Evolutionary conservation across 2,888 invertebrate genomes (phyloP), one percentile per base, ranked within the genome.

Genomic region (Diachrysia chrysitis): DNA sequence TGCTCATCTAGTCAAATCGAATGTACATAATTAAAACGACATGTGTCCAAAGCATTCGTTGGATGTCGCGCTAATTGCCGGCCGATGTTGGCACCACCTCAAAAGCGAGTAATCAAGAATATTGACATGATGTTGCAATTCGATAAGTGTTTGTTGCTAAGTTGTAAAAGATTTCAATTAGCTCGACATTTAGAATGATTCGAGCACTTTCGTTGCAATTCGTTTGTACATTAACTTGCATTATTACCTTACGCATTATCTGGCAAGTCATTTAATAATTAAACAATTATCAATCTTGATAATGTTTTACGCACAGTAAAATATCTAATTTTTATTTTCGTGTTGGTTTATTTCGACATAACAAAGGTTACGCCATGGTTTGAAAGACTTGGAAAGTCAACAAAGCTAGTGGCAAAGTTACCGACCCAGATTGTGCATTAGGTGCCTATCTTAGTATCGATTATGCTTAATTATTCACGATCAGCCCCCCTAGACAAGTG

Each of bases 11-110:
- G 7, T 68, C 37, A 55, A 71, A 81, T 72, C 69, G 58, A 70
- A 65, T 19, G 60, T 14, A 59, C 48, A 63, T 71, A 70, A 69
- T 82, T 67, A 76, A 76, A 73, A 56, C 14, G 67, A 62, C 66
- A 68, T 64, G 60, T 66, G 73, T 55, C 17, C 6, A 25, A 58
- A 66, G 55, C 78, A 80, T 85, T 78, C 64, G 58, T 75, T 58
- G 69, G n/a, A 79, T 79, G 83, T 78, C 82, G 21, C 60, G 58
- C 73, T 85, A 79, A 83, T 85, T 85, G 81, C 53, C 53, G 29
- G 19, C 19, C 69, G 58, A 62, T 69, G 61, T 75, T 82, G 82
- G 82, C 82, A 81, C 23, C 55, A 58, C 12, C 51, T 78, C 82
- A 82, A 83, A 64, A 55, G 58, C 64, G 4, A 54, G 61, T 64